Base-by-base conservation (phyloP, 2,888 invertebrate genomes). In the Brassicogethes aeneus region DNA sequence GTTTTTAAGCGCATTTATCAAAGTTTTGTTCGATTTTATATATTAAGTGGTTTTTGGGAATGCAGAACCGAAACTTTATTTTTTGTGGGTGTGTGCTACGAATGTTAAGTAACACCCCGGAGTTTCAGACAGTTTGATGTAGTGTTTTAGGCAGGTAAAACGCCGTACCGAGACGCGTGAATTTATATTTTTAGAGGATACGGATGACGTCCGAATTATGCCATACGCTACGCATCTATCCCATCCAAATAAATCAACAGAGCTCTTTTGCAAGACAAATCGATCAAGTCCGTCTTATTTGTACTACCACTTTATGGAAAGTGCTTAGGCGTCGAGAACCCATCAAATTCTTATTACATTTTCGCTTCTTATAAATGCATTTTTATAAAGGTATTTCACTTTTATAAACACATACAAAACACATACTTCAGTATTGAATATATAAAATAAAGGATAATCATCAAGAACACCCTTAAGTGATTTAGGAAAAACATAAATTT, bases 41-140 rank as follows among this genome's bases (percentile, higher is more conserved):
- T 46, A 50, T 50, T 47, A 49, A 23, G 23, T 23, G 23, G 23
- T 23, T 23, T 23, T 23, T 23, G 5, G 39, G 39, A 41, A 48
- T 50, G 50, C 46, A 47, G 50, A 48, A 44, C 43, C 42, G 43
- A 47, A 47, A 50, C 43, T 50, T 49, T 50, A 48, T 48, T 48
- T 48, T 46, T 43, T n/a, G 39, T 48, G 15, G 23, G 15, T 23
- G 10, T 23, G 23, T 23, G 23, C 23, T 5, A 10, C 16, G 42
- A 45, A 42, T 42, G 34, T 37, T 42, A 40, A 45, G 40, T 34
- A 36, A 37, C 37, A 34, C 34, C 36, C 39, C 52, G 44, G 51
- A 54, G 51, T 54, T 59, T 51, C 48, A 52, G 59, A 57, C 59
- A 59, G 59, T 53, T 58, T 59, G 59, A 59, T 59, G 52, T 58